Evolutionary conservation across 2,113 vertebrate genomes (phyloP).

Genomic region (Pluvialis apricaria): DNA sequence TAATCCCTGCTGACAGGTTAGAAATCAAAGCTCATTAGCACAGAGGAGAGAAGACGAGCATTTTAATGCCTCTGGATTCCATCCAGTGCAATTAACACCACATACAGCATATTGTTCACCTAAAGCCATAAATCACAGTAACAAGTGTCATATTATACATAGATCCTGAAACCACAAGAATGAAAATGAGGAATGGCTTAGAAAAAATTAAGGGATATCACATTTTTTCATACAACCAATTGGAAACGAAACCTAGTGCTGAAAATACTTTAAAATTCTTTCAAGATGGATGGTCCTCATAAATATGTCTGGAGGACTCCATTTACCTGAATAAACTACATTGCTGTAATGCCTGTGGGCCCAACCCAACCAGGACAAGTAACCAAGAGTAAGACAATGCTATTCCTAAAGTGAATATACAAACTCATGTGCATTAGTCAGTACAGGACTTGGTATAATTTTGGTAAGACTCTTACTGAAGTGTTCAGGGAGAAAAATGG

Average conservation of each 20-base stretch:
- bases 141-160: slow-evolving; percentile 8
- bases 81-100: slow-evolving; percentile 51
- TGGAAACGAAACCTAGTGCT: slow-evolving; percentile 5
- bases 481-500: background rate
- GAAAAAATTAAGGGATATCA: slow-evolving; percentile 1
- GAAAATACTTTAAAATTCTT: background rate
- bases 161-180: background rate
- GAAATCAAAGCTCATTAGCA: slow-evolving; percentile 59
- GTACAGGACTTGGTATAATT: background rate
- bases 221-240: slow-evolving; percentile 7
- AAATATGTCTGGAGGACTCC: slow-evolving; percentile 1
- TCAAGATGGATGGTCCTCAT: background rate
- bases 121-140: slow-evolving; percentile 57
- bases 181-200: slow-evolving; percentile 41
- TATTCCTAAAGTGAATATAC: background rate
- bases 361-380: background rate
- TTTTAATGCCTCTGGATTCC: slow-evolving; percentile 61
- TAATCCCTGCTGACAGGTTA: slow-evolving; percentile 38
- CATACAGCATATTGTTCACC: slow-evolving; percentile 41
- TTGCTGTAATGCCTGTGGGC: background rate
- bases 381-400: background rate
- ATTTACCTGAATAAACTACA: background rate
- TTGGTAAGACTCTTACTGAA: background rate
- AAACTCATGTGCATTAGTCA: background rate
- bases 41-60: background rate